phyloP scores from a whole-genome alignment of 2,797 vertebrate species.

The Heterohyrax brucei region DNA sequence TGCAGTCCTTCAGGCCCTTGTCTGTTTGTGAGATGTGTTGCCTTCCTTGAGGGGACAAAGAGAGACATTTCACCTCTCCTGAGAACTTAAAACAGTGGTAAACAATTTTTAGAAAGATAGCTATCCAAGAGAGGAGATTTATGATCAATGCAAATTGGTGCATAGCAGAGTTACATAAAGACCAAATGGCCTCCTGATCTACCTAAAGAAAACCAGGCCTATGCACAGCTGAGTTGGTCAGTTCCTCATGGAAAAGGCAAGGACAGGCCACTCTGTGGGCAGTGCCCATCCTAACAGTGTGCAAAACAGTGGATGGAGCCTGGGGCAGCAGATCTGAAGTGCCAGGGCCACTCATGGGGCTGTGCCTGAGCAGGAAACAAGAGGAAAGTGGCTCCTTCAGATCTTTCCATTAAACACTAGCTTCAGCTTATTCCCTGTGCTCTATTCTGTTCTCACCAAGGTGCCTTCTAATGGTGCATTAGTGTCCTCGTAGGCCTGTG shows the following conservation, averaged over 20 bases:
- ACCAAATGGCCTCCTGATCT: not conserved
- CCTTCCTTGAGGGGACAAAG: not conserved
- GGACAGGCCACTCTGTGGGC: not conserved
- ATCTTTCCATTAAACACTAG: not conserved
- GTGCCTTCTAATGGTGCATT: not conserved
- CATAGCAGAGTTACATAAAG: not conserved
- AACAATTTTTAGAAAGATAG: not conserved
- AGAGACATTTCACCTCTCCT: not conserved
- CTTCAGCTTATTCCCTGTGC: not conserved
- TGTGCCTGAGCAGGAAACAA: not conserved
- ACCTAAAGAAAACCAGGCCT: not conserved
- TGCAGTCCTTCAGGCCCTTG: not conserved
- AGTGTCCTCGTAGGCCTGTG: not conserved
- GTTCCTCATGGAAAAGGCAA: not conserved
- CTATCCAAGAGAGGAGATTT: not conserved
- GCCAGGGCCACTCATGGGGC: not conserved
- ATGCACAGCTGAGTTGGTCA: not conserved
- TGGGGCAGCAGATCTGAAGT: not conserved
- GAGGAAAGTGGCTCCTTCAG: not conserved
- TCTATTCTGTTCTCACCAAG: constrained; percentile 23
- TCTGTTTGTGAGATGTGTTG: not conserved
- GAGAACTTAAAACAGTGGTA: not conserved
- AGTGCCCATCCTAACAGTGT: not conserved
- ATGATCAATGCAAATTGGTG: no score
- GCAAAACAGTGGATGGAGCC: not conserved